phyloP scores from a whole-genome alignment of 2,113 vertebrate species.

The Calidris pugnax region DNA sequence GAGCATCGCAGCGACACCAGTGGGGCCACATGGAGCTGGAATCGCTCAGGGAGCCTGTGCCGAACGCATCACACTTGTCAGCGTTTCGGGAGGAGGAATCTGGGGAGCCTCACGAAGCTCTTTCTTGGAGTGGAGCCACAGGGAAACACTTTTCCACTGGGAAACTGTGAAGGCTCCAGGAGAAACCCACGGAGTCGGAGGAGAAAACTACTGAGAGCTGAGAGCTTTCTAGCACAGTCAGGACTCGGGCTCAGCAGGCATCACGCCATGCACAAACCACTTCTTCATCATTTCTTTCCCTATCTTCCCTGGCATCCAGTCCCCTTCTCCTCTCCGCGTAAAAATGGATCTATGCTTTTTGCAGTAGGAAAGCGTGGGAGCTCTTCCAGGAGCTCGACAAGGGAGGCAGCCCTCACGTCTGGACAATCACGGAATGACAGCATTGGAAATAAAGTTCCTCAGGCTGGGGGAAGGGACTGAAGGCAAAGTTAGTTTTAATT shows the following conservation, averaged over 20 bases:
- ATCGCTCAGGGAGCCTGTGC: neutral
- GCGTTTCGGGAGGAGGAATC: neutral
- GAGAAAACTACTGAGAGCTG: neutral
- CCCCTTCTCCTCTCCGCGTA: neutral
- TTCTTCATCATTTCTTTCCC: neutral
- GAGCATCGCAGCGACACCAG: neutral
- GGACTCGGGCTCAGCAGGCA: neutral
- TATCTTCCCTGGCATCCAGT: neutral
- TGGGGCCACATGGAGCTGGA: neutral
- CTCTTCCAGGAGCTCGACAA: neutral
- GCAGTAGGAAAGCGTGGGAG: accelerated
- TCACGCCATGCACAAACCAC: neutral
- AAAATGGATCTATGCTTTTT: neutral
- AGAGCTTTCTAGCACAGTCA: accelerated
- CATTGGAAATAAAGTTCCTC: neutral
- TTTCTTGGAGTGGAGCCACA: neutral
- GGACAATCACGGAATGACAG: neutral
- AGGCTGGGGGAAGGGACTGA: neutral
- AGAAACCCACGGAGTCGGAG: neutral
- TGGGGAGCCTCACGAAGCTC: neutral
- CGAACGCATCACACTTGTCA: conserved; percentile 13
- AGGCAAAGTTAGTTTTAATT: neutral
- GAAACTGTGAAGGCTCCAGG: neutral
- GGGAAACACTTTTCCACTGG: neutral
- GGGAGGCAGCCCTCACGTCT: neutral